A percentile compares a stretch with the other conserved stretches of the same genome.
These are phyloP conservation scores for Drosophila neonasuta DNA, from an alignment of 2,888 invertebrate genomes.

Conservation along the genomic window DNA sequence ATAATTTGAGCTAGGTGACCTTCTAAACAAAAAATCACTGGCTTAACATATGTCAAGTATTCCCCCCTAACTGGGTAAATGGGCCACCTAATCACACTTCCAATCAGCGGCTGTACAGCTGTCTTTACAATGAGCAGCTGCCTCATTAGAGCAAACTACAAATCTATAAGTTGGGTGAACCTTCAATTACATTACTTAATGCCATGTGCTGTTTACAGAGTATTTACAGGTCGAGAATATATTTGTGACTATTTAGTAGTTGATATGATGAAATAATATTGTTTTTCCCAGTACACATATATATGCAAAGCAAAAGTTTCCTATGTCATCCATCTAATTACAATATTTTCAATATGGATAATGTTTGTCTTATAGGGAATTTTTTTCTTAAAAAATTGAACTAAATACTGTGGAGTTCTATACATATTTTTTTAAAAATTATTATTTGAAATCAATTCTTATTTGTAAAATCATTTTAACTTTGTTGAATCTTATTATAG, in stretches of 20 bases:
- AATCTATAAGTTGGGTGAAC: background rate
- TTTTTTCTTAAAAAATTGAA: too few species aligned
- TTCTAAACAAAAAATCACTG: slow-evolving; percentile 19
- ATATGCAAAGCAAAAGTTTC: too few species aligned
- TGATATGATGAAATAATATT: too few species aligned
- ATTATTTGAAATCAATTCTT: too few species aligned
- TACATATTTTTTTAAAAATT: too few species aligned
- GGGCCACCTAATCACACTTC: slow-evolving; percentile 27
- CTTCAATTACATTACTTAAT: background rate
- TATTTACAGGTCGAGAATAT: background rate
- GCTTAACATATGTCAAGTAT: slow-evolving; percentile 17
- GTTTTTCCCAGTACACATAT: too few species aligned
- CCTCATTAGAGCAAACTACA: background rate
- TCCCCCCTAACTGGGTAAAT: slow-evolving; percentile 35
- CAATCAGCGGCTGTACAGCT: slow-evolving; percentile 34
- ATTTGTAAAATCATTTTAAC: too few species aligned
- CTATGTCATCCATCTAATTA: too few species aligned
- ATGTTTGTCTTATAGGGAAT: too few species aligned
- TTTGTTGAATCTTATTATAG: too few species aligned
- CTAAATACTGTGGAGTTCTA: too few species aligned
- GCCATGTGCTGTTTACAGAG: background rate
- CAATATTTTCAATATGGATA: too few species aligned
- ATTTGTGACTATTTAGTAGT: background rate
- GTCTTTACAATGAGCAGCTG: background rate
- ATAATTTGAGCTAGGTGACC: slow-evolving; percentile 35